phyloP scores from a whole-genome alignment of 2,888 invertebrate genomes.

The Agelastica alni region DNA sequence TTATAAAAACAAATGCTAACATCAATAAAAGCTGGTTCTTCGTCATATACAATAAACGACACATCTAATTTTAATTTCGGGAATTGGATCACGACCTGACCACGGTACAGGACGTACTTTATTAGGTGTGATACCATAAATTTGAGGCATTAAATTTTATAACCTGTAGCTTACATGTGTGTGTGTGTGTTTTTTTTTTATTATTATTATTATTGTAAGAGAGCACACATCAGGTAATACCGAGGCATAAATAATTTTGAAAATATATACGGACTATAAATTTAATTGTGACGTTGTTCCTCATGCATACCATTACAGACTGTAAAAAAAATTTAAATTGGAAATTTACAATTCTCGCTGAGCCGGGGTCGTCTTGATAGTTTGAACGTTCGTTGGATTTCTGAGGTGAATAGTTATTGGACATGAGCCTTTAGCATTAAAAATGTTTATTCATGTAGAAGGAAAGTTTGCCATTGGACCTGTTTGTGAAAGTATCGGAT shows the following conservation, averaged over 20 bases:
- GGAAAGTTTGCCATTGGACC: too few relatives aligned
- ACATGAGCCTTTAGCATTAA: too few relatives aligned
- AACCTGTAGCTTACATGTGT: constrained; percentile 43
- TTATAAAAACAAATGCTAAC: too few relatives aligned
- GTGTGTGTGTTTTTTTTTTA: too few relatives aligned
- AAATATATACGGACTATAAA: constrained; percentile 45
- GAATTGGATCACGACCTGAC: constrained; percentile 42
- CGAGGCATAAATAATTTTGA: constrained; percentile 46
- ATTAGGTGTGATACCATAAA: constrained; percentile 48
- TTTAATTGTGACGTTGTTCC: constrained; percentile 44
- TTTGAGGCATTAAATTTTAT: constrained; percentile 46
- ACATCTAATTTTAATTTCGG: constrained; percentile 36
- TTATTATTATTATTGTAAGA: constrained; percentile 44
- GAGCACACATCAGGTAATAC: constrained; percentile 43
- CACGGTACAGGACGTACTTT: constrained; percentile 40
- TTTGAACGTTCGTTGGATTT: not conserved
- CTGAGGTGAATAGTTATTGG: not conserved
- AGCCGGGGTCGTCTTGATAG: too few relatives aligned
- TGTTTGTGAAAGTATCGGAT: too few relatives aligned
- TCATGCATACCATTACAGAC: constrained; percentile 37
- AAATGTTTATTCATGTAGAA: too few relatives aligned
- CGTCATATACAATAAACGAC: too few relatives aligned
- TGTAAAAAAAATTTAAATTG: constrained; percentile 39
- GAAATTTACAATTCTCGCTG: constrained; percentile 38
- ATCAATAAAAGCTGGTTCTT: too few relatives aligned